Evolutionary conservation across 2,113 vertebrate genomes (phyloP).

Genomic region (Podiceps cristatus): DNA sequence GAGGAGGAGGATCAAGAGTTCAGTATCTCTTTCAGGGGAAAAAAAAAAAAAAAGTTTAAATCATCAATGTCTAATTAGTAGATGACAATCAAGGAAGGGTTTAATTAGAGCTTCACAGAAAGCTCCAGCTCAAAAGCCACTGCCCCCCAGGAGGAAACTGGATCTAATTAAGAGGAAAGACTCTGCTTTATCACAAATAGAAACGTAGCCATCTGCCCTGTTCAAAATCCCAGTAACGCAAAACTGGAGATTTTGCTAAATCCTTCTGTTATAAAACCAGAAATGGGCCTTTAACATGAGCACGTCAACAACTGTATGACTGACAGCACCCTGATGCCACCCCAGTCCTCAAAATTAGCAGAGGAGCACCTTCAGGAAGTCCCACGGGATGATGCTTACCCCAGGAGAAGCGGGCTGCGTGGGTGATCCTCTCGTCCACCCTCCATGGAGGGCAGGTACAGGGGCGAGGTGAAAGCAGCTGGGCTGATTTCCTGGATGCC

Average conservation of each 20-base stretch:
- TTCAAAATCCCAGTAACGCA: slow-evolving; percentile 30
- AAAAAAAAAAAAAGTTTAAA: background rate
- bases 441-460: background rate
- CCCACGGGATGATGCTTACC: background rate
- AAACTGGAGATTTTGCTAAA: slow-evolving; percentile 46
- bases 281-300: background rate
- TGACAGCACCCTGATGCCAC: background rate
- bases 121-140: slow-evolving; percentile 50
- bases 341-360: background rate
- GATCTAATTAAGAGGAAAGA: slow-evolving; percentile 64
- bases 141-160: slow-evolving; percentile 34
- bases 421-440: background rate
- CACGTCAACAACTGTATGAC: background rate
- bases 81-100: slow-evolving; percentile 34
- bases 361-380: background rate
- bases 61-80: slow-evolving; percentile 55
- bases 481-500: background rate
- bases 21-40: background rate
- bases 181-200: slow-evolving; percentile 22
- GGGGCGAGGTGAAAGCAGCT: background rate
- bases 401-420: background rate
- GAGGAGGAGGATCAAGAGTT: background rate
- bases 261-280: slow-evolving; percentile 56
- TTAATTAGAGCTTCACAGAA: slow-evolving; percentile 64
- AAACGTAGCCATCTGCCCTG: slow-evolving; percentile 60